Evolutionary conservation across 1,140 invertebrate species (phyloP), one percentile per base, ranked within the genome.

Genomic region (Lordiphosa clarofinis): DNA sequence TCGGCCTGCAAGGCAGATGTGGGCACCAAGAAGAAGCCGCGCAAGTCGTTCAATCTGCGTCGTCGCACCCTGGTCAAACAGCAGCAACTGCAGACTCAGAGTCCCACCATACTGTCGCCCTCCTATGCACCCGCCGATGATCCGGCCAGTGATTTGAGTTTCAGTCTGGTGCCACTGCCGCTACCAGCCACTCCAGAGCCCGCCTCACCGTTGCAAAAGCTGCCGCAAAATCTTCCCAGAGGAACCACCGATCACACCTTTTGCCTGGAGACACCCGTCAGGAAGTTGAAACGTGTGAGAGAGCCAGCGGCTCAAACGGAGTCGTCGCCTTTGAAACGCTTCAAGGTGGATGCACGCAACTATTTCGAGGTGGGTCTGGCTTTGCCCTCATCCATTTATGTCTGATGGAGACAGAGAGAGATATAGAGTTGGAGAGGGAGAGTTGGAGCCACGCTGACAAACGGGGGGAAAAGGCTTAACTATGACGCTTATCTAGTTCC

Each of bases 401-500:
- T 88, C 36, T 84, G 33, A 48, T 13, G n/a, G n/a, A n/a, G n/a
- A n/a, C n/a, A n/a, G n/a, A 40, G n/a, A 39, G 33, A 38, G 38
- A 54, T 8, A 33, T 35, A 54, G 33, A 28, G 7, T 4, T 15
- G 31, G 33, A 37, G 49, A 53, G 24, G 28, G 46, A 60, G 35
- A 48, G 63, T 38, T 40, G 53, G 60, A 43, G 40, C 35, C 61
- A 47, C 68, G 81, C 82, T 88, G 86, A 88, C 86, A 88, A 88
- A 88, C 86, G 68, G 72, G 86, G 86, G 86, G 71, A 84, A 87
- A 88, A 88, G 54, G 86, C 76, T 88, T 74, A 72, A 82, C 64
- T 64, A 75, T 73, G 79, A 88, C 86, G 86, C 86, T 88, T 88
- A 84, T 39, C 65, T 88, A 88, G 81, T 81, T 84, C 50, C 64